Evolutionary conservation across 2,113 vertebrate species (phyloP), one percentile per base, ranked within the genome.

Genomic region (Rafetus swinhoei): DNA sequence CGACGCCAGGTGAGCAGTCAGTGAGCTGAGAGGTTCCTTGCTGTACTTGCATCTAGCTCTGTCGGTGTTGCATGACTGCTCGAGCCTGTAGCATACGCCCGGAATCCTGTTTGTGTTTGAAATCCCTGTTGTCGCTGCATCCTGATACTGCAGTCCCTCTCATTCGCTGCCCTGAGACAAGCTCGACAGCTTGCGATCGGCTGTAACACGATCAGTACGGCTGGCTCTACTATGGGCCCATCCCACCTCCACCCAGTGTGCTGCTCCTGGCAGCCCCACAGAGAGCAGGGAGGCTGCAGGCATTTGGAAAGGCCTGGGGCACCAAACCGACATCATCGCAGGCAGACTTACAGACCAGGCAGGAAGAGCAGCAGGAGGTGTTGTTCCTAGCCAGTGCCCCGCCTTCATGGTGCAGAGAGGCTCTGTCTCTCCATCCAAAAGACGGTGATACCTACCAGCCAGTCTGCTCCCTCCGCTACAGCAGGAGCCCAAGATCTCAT

Each of bases 41-140:
- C 55, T 88, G 53, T 52, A 54, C 53, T 54, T 87, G 76, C 72
- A 79, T 65, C 88, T 90, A 93, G 83, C 94, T 74, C 19, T 55
- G 90, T 82, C 87, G 29, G 57, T 86, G 81, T 81, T 95, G 94
- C 82, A 93, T 85, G 79, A 89, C 87, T 85, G 3, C 74, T 90
- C 60, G 21, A 4, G 32, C 15, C 55, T 90, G 65, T 19, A 54
- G 53, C 32, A 2, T 14, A 56, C 56, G 10, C 86, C 81, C 59
- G 88, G 82, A 74, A 77, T 25, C 74, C 93, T 94, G 93, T 84
- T 92, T 82, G 91, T 88, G 82, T 83, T 72, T 91, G 57, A 94
- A 95, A 95, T 91, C 92, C 24, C 14, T 89, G 77, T 93, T 83
- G 82, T 80, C 27, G 55, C 77, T 80, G 89, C 87, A 85, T 77